Evolutionary conservation across 2,797 vertebrate species (phyloP).

Genomic region (Acipenser ruthenus): DNA sequence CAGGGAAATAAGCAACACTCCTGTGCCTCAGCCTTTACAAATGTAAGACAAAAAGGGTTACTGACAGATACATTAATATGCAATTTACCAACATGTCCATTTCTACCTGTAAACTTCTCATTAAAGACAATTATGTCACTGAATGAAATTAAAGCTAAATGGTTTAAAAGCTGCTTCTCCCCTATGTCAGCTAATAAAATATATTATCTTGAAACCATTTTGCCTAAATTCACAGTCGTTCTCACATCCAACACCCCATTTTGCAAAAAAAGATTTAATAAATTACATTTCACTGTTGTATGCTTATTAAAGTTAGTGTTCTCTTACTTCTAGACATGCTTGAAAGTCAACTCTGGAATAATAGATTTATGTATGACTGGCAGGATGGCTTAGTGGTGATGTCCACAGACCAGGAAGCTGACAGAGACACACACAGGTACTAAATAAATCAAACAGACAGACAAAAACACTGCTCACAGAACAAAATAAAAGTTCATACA

Average conservation of each 20-base stretch:
- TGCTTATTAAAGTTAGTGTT: constrained; percentile 53
- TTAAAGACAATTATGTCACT: constrained; percentile 69
- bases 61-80: constrained; percentile 46
- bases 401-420: no score
- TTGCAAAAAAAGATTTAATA: constrained; percentile 69
- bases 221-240: constrained; percentile 53
- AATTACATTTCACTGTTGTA: constrained; percentile 76
- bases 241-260: constrained; percentile 44
- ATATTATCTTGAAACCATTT: constrained; percentile 70
- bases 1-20: no score
- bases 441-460: no score
- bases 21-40: constrained; percentile 29
- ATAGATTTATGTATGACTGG: background rate
- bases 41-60: constrained; percentile 36
- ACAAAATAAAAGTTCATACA: no score
- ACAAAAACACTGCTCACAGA: no score
- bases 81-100: constrained; percentile 57
- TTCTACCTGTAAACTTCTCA: constrained; percentile 64
- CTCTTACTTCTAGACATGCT: constrained; percentile 43
- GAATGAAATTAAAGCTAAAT: constrained; percentile 82
- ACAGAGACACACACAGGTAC: no score
- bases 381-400: no score
- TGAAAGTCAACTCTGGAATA: constrained; percentile 30
- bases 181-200: constrained; percentile 69
- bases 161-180: constrained; percentile 55